phyloP scores from a whole-genome alignment of 2,113 vertebrate genomes.

The Terrapene triunguis region DNA sequence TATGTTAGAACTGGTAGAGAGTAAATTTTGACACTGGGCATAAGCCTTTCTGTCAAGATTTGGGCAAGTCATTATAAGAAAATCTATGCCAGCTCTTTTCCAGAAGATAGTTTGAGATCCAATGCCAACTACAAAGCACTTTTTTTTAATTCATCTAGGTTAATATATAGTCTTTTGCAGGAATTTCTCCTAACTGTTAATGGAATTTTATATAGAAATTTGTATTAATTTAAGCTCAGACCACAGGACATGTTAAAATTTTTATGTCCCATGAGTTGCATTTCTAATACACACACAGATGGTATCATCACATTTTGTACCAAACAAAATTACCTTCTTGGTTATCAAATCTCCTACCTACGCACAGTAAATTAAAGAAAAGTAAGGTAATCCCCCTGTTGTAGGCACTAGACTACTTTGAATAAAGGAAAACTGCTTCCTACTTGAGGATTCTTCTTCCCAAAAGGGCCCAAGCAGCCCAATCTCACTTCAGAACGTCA shows the following conservation, averaged over 20 bases:
- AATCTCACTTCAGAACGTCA: not conserved
- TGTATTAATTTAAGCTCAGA: not conserved
- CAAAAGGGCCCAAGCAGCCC: not conserved
- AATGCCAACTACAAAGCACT: not conserved
- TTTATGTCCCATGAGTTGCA: not conserved
- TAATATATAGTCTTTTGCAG: not conserved
- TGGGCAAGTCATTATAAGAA: not conserved
- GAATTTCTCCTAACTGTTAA: not conserved
- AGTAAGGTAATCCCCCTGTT: not conserved
- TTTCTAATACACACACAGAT: not conserved
- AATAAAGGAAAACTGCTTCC: not conserved
- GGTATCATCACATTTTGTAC: not conserved
- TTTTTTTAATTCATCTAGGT: not conserved
- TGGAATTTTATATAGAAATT: not conserved
- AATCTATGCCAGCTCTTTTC: not conserved
- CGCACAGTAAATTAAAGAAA: not conserved
- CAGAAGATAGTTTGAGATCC: not conserved
- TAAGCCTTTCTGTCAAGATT: not conserved
- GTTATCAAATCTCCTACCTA: not conserved
- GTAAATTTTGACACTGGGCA: not conserved
- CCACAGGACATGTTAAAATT: accelerated
- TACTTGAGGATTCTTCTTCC: not conserved
- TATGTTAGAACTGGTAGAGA: not conserved
- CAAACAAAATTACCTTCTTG: not conserved
- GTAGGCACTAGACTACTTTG: not conserved